Base-by-base conservation (phyloP, 2,113 vertebrate genomes). In the Butastur rufipennis region DNA sequence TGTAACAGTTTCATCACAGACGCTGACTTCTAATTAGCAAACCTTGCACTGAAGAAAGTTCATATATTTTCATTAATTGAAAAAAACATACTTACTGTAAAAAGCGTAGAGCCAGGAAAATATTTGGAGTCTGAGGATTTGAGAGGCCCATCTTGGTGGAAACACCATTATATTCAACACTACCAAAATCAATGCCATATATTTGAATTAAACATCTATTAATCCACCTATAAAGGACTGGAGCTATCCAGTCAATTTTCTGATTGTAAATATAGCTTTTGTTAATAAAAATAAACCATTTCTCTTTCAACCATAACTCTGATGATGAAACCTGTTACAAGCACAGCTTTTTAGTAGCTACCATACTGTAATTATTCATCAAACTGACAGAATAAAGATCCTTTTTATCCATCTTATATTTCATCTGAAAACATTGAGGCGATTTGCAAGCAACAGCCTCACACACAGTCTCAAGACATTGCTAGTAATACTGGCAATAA, bases 321-420 rank as follows among this genome's bases (percentile, higher is more conserved):
- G 65, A 1, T 2, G 6, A 43, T 36, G 86, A 67, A 89, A 65
- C 73, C 75, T 72, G 94, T 52, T 59, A 53, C 55, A 36, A 67
- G 91, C 84, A 23, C 77, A 72, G 89, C 91, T 86, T 85, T 81
- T 91, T 58, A 87, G 86, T 16, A 7, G 29, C 40, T 74, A 3
- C 95, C 66, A 17, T 34, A 32, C 73, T 14, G 78, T 55, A 94
- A 91, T 91, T 89, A 93, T 78, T 96, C 89, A 96, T 72, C 95
- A 81, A 63, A 13, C 38, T 93, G 95, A 94, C 93, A 96, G 87
- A 68, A 81, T 93, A 87, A 95, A 96, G 90, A 85, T 59, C 73
- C 86, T 87, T 85, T 96, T 96, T 95, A 96, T 96, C 96, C 87
- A 91, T 93, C 95, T 96, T 85, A 13, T 93, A 72, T 96, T 96